phyloP scores from a whole-genome alignment of 2,113 vertebrate species.

The Hymenochirus boettgeri region DNA sequence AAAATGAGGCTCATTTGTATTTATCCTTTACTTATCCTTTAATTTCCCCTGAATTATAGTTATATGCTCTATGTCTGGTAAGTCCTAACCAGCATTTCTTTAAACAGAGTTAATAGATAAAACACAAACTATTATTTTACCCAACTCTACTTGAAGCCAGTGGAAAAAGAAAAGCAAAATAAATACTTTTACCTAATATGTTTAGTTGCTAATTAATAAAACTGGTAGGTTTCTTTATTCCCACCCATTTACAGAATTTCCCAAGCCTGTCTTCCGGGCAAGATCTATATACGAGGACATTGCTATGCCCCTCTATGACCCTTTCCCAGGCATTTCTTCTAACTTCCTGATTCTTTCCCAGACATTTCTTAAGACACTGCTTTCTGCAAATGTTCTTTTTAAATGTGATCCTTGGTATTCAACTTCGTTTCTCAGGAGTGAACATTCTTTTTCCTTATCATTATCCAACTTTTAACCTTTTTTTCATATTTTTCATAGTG shows the following conservation, averaged over 20 bases:
- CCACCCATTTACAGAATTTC: slow-evolving; percentile 31
- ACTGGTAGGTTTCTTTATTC: slow-evolving; percentile 12
- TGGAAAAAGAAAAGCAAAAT: too few relatives aligned
- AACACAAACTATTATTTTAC: too few relatives aligned
- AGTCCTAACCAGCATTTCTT: too few relatives aligned
- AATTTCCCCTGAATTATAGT: too few relatives aligned
- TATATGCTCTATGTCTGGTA: too few relatives aligned
- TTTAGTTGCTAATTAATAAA: slow-evolving; percentile 10
- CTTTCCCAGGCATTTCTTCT: slow-evolving; percentile 40
- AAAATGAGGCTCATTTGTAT: too few relatives aligned
- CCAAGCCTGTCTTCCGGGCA: slow-evolving; percentile 41
- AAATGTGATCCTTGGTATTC: slow-evolving; percentile 22
- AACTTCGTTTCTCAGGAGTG: slow-evolving; percentile 25
- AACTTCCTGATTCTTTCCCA: slow-evolving; percentile 41
- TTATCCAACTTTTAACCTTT: slow-evolving; percentile 9
- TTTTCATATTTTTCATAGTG: too few relatives aligned
- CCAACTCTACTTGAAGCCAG: too few relatives aligned
- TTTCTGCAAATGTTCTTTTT: slow-evolving; percentile 27
- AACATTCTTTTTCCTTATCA: neutral
- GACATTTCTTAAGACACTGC: slow-evolving; percentile 24
- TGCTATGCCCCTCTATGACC: slow-evolving; percentile 29
- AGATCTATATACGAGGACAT: slow-evolving; percentile 41
- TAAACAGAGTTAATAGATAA: too few relatives aligned
- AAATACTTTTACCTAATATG: neutral
- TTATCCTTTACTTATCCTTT: too few relatives aligned